Conservation (phyloP, 1,140 invertebrate species). For the Episyrphus balteatus region DNA sequence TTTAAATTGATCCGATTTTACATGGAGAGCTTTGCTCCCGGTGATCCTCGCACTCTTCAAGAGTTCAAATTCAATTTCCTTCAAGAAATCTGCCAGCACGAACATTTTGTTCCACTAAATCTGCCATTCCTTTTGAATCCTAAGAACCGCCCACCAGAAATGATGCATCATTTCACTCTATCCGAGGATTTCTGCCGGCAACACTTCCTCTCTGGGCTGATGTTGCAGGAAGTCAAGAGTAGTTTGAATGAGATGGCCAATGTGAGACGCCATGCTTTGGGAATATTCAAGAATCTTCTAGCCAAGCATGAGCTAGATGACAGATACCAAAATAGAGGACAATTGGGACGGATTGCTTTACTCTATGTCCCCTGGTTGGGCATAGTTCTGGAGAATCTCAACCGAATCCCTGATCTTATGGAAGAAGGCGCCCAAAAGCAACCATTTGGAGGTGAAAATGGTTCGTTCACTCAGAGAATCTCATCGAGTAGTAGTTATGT, state of each 20-base stretch:
- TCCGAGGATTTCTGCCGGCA: slow-evolving; percentile 76
- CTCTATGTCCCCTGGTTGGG: slow-evolving; percentile 84
- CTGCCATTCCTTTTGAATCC: slow-evolving; percentile 52
- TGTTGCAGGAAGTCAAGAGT: slow-evolving; percentile 57
- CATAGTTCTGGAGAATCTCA: slow-evolving; percentile 72
- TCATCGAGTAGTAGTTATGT: slow-evolving; percentile 41
- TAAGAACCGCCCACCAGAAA: slow-evolving; percentile 41
- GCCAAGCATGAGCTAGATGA: slow-evolving; percentile 92
- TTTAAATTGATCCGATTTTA: slow-evolving; percentile 80
- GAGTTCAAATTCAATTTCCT: slow-evolving; percentile 83
- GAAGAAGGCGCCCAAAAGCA: slow-evolving; percentile 22
- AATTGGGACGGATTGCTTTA: slow-evolving; percentile 74
- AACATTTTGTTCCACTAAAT: slow-evolving; percentile 84
- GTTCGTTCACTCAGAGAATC: slow-evolving; percentile 39
- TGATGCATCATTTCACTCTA: slow-evolving; percentile 46
- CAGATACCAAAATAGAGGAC: slow-evolving; percentile 66
- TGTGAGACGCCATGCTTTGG: slow-evolving; percentile 66
- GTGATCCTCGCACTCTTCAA: slow-evolving; percentile 65
- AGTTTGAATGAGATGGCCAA: slow-evolving; percentile 73
- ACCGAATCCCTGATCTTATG: slow-evolving; percentile 42
- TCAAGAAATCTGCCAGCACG: slow-evolving; percentile 85
- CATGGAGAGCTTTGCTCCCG: slow-evolving; percentile 71
- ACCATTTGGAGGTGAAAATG: slow-evolving; percentile 18
- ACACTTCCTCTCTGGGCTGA: slow-evolving; percentile 77
- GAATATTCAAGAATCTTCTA: slow-evolving; percentile 70